Percentiles rank a stretch among this genome's conserved stretches.
phyloP scores from a whole-genome alignment of 2,797 vertebrate genomes.

The Rhinogobio ventralis region DNA sequence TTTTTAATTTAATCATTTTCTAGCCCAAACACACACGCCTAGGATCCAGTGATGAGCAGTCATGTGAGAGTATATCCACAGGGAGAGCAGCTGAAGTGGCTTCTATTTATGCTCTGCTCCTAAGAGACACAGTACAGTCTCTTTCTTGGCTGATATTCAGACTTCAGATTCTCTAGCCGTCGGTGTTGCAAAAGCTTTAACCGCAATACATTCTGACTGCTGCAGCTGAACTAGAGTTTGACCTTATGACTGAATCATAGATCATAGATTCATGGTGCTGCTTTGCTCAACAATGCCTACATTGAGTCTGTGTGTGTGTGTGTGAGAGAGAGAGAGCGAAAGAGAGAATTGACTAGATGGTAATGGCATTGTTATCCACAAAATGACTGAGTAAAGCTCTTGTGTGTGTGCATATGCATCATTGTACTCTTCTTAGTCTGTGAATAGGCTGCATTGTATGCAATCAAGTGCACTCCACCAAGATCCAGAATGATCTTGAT shows the following conservation, averaged over 20 bases:
- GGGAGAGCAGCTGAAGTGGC: conserved; percentile 8
- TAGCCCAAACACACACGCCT: not conserved
- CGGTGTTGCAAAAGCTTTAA: not conserved
- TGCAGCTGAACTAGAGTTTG: not conserved
- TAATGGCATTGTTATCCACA: conserved; percentile 22
- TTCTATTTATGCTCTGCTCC: conserved; percentile 40
- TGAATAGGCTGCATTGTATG: conserved; percentile 74
- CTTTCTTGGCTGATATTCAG: conserved; percentile 10
- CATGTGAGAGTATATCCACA: conserved; percentile 38
- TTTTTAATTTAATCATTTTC: not conserved
- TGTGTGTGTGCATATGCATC: conserved; percentile 37
- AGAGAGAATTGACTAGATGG: conserved; percentile 14
- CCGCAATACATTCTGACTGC: not conserved
- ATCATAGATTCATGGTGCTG: conserved; percentile 17
- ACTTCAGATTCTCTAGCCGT: conserved; percentile 4
- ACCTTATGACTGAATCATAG: conserved; percentile 24
- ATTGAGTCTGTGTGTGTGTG: conserved; percentile 24
- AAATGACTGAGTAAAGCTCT: conserved; percentile 27
- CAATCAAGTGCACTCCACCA: conserved; percentile 34
- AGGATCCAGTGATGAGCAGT: not conserved
- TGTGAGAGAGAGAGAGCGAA: not conserved
- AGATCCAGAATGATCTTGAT: conserved; percentile 63
- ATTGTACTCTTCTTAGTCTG: conserved; percentile 63
- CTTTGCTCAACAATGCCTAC: conserved; percentile 37
- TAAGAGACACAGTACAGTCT: conserved; percentile 6